Percentiles rank a stretch among this genome's conserved stretches.
These are phyloP conservation scores for Hoplostethus atlanticus DNA, from an alignment of 2,797 vertebrate genomes.

Conservation along the genomic window DNA sequence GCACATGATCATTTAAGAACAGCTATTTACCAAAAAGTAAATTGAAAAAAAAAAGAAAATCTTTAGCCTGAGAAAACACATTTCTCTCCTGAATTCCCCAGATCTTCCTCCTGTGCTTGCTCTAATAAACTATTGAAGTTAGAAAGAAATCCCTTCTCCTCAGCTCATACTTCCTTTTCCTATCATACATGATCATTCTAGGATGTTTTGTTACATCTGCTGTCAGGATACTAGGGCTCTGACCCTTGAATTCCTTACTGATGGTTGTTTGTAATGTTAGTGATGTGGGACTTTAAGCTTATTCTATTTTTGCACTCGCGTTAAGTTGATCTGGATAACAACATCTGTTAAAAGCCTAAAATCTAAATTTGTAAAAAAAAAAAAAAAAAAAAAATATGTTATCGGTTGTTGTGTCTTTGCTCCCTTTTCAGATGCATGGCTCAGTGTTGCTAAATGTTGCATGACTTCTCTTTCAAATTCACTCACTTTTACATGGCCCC, in stretches of 20 bases:
- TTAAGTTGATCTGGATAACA: not conserved
- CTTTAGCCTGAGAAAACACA: too few species aligned
- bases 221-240: too few species aligned
- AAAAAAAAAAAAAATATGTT: not conserved
- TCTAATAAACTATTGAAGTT: not conserved
- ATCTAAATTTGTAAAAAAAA: not conserved
- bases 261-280: not conserved
- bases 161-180: too few species aligned
- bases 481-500: conserved; percentile 35
- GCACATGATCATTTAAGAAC: conserved; percentile 7
- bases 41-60: too few species aligned
- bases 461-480: conserved; percentile 64
- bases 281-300: not conserved
- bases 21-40: not conserved
- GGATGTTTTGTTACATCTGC: too few species aligned
- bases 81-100: not conserved
- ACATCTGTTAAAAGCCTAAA: not conserved
- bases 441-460: conserved; percentile 72
- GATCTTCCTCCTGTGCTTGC: conserved; percentile 15
- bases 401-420: not conserved
- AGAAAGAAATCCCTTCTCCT: conserved; percentile 13
- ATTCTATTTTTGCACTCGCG: not conserved
- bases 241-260: not conserved
- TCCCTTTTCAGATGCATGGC: conserved; percentile 50
- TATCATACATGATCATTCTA: too few species aligned